These are phyloP conservation scores for Syngnathus acus DNA, from an alignment of 2,797 vertebrate genomes.

Conservation along the genomic window DNA sequence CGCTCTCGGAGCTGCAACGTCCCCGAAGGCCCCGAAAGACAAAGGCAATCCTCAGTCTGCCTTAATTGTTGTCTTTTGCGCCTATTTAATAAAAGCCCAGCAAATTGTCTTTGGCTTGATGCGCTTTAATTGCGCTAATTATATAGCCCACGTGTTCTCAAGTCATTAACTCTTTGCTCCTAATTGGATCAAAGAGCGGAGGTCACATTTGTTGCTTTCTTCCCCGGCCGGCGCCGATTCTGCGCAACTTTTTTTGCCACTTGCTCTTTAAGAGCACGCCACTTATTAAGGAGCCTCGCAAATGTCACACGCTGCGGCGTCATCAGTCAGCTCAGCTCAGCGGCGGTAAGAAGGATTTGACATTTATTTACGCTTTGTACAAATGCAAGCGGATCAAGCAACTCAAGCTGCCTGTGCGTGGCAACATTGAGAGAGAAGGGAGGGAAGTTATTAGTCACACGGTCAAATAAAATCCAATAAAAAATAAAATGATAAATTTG, in stretches of 20 bases:
- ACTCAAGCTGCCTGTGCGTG: too few species aligned
- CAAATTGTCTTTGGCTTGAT: conserved; percentile 44
- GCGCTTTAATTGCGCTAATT: conserved; percentile 56
- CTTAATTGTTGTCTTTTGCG: conserved; percentile 64
- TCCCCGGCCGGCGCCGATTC: conserved; percentile 15
- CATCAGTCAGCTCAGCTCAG: conserved; percentile 50
- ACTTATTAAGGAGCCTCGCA: conserved; percentile 24
- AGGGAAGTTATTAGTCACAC: too few species aligned
- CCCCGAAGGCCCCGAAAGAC: conserved; percentile 47
- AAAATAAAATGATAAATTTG: too few species aligned
- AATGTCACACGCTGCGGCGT: conserved; percentile 62
- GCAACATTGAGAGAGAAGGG: too few species aligned
- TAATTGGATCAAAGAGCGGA: conserved; percentile 60
- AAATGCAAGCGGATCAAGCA: too few species aligned
- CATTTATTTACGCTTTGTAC: neutral
- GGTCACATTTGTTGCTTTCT: conserved; percentile 40
- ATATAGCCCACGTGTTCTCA: too few species aligned
- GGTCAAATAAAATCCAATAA: too few species aligned
- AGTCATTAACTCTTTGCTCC: conserved; percentile 59
- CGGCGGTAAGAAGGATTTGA: neutral
- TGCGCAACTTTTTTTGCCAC: neutral
- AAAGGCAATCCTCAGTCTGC: conserved; percentile 54
- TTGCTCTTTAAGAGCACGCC: neutral
- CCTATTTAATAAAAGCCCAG: conserved; percentile 50
- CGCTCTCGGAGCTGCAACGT: conserved; percentile 4